Base-by-base conservation (phyloP, 2,797 vertebrate genomes). In the Liasis olivaceus region DNA sequence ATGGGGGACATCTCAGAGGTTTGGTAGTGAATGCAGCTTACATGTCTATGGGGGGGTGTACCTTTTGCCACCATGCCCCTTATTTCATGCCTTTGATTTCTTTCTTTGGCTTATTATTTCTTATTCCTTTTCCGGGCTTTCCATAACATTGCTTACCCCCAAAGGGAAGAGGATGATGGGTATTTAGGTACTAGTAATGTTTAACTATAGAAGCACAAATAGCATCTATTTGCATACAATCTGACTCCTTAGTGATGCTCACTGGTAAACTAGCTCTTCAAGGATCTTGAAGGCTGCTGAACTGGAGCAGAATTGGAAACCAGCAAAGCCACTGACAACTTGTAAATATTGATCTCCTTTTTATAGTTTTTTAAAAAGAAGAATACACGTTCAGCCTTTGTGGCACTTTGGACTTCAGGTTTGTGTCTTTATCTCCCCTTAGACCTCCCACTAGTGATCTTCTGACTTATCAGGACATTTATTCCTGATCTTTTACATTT, bases 401-500 rank as follows among this genome's bases (percentile, higher is more conserved):
- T 47, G 24, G 3, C 20, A 36, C 69, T 72, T 36, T 69, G 14
- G 31, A 36, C n/a, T 72, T 36, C 20, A 31, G 69, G 6, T 20
- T 72, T 72, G 31, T 15, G 69, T 72, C 51, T 51, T 51, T 51
- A 51, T 51, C 51, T 51, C 51, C 51, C 51, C 51, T 51, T 63
- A 28, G 22, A 66, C 2, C 20, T 56, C 36, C 63, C 11, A 20
- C 4, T 59, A 13, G 26, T 17, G 60, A 60, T 62, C 58, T 0
- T 88, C 42, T 51, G 28, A 69, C 20, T 88, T 26, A 20, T 47
- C 17, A 26, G 12, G 69, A n/a, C n/a, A 63, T 47, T 92, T 88
- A 81, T 81, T 59, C 42, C 42, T 81, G 42, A 81, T 92, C 66
- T 92, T 88, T 59, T 54, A 58, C 66, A 92, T 69, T 42, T 54